Conservation (phyloP, 2,113 vertebrate species). For the Tenebrosternarchus preto region DNA sequence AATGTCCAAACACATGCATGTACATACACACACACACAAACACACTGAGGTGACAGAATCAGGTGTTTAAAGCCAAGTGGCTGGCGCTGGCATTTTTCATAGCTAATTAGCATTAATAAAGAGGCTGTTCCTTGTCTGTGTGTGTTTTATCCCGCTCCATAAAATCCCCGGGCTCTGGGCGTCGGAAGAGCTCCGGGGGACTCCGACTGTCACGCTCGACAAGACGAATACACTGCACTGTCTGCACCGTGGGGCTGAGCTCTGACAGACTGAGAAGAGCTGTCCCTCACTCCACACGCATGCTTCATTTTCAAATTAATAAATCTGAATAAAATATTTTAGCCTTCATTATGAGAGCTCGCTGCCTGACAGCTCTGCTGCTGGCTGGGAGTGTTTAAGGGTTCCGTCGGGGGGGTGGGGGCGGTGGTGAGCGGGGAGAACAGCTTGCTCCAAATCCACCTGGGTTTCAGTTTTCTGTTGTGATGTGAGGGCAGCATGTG, state of each 20-base stretch:
- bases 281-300: slow-evolving; percentile 99
- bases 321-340: slow-evolving; percentile 99
- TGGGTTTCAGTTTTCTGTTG: slow-evolving; percentile 81
- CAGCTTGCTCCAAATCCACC: slow-evolving; percentile 97
- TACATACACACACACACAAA: slow-evolving; percentile 72
- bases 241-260: slow-evolving; percentile 92
- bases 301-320: slow-evolving; percentile 99
- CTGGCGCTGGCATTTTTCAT: slow-evolving; percentile 85
- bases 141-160: slow-evolving; percentile 97
- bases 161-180: slow-evolving; percentile 97
- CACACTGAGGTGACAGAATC: slow-evolving; percentile 75
- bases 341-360: slow-evolving; percentile 98
- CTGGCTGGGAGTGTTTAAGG: slow-evolving; percentile 88
- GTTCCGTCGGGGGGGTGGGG: slow-evolving; percentile 73
- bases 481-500: slow-evolving; percentile 55
- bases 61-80: slow-evolving; percentile 83
- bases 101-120: slow-evolving; percentile 99
- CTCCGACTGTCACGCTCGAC: slow-evolving; percentile 98
- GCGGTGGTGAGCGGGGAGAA: slow-evolving; percentile 88
- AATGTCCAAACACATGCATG: background rate
- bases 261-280: slow-evolving; percentile 99
- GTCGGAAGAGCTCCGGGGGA: slow-evolving; percentile 91
- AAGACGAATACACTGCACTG: slow-evolving; percentile 98
- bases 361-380: slow-evolving; percentile 92
- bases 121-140: slow-evolving; percentile 99